Evolutionary conservation across 2,797 vertebrate species (phyloP), one percentile per base, ranked within the genome.

Genomic region (Syngnathus rostellatus): DNA sequence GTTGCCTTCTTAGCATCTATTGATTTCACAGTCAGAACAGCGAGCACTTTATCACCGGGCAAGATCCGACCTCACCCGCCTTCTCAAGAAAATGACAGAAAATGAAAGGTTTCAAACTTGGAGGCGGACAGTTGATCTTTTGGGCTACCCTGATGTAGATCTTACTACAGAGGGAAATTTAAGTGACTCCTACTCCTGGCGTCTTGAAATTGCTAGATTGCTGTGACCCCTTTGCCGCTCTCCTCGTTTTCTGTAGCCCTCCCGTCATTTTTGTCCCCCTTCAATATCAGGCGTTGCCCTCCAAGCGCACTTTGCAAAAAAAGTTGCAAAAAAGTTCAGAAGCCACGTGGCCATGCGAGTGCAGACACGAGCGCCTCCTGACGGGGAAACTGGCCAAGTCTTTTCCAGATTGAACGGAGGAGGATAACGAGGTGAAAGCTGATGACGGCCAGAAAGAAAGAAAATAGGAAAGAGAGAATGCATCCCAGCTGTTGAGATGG

Each of bases 401-500:
- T 3, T 8, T 39, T n/a, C 10, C n/a, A 19, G 58, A 38, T 31
- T 31, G 55, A 31, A 57, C 14, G 25, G 55, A 37, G 16, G 55
- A 31, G 25, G 3, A 37, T 37, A 17, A 31, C 55, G 25, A 57
- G 55, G 38, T 31, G 55, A 25, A 54, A 54, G 25, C 55, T 8
- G 55, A 1, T 16, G 55, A 31, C 12, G 25, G 55, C 55, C 55
- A 37, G 31, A 11, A 43, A 41, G 40, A 41, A 41, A 21, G 59
- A 46, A 48, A 19, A 23, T n/a, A 43, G 40, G 4, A 50, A 63
- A 38, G 31, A 37, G 17, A 19, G 31, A 48, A 63, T 19, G 43
- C 11, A 45, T 60, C 10, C 67, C 82, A 77, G 72, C 80, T 80
- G 74, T 76, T 65, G 67, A 66, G 72, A 72, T 45, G 64, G 76